Evolutionary conservation across 1,140 invertebrate genomes (phyloP).

Genomic region (Phymastichus coffea): DNA sequence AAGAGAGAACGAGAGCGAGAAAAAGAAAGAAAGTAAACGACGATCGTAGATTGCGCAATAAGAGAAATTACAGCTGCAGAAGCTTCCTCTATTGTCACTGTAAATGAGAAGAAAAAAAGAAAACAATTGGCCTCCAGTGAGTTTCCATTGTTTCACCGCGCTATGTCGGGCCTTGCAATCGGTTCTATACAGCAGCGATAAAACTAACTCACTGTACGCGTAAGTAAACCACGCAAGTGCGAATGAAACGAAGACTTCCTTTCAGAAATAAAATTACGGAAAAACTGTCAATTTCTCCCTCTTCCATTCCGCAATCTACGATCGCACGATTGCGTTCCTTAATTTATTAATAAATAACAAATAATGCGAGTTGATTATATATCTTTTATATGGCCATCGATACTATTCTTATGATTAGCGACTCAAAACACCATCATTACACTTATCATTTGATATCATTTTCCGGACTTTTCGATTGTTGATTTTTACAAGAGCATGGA

Average conservation of each 20-base stretch:
- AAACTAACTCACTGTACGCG: constrained; percentile 11
- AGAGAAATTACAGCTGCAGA: constrained; percentile 9
- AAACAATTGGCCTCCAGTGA: too few relatives aligned
- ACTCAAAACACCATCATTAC: constrained; percentile 38
- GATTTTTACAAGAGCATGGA: constrained; percentile 50
- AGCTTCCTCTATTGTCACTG: background rate
- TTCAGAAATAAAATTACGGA: background rate
- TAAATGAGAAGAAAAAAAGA: constrained; percentile 5
- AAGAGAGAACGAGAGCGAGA: too few relatives aligned
- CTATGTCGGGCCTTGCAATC: too few relatives aligned
- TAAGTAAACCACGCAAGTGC: too few relatives aligned
- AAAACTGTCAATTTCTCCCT: constrained; percentile 14
- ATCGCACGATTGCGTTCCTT: constrained; percentile 32
- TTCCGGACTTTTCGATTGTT: constrained; percentile 48
- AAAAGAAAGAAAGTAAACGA: constrained; percentile 7
- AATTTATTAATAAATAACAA: constrained; percentile 31
- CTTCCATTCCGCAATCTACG: constrained; percentile 37
- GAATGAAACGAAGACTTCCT: too few relatives aligned
- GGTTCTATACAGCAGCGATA: too few relatives aligned
- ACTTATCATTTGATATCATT: constrained; percentile 33
- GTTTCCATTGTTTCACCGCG: too few relatives aligned
- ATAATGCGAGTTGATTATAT: constrained; percentile 21
- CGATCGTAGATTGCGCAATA: constrained; percentile 30
- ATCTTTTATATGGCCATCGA: constrained; percentile 26
- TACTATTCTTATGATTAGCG: constrained; percentile 36